Evolutionary conservation across 2,888 invertebrate genomes (phyloP).

Genomic region (Eucera pruinosa): DNA sequence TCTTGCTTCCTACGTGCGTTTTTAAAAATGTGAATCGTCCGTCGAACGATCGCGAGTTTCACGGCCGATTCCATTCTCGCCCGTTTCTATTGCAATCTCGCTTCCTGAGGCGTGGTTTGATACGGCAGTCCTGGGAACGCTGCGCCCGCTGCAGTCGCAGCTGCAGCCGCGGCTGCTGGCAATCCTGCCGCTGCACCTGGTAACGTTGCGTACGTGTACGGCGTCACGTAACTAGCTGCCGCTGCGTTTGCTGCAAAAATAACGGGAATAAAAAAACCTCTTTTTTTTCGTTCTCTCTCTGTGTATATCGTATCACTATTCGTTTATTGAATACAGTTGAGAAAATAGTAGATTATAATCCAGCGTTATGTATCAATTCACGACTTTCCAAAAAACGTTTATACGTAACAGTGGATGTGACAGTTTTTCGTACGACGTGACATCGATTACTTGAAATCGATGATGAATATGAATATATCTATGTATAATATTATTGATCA

Average conservation of each 20-base stretch:
- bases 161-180: constrained; percentile 85
- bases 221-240: constrained; percentile 90
- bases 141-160: constrained; percentile 84
- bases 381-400: too few species aligned
- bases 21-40: constrained; percentile 20
- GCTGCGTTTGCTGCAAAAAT: constrained; percentile 83
- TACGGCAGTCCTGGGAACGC: constrained; percentile 89
- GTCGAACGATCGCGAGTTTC: constrained; percentile 9
- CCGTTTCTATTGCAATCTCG: constrained; percentile 88
- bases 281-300: too few species aligned
- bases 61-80: constrained; percentile 6
- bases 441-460: too few species aligned
- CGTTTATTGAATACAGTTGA: too few species aligned
- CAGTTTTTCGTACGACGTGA: too few species aligned
- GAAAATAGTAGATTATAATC: too few species aligned
- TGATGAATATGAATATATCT: too few species aligned
- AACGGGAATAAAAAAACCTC: too few species aligned
- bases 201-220: constrained; percentile 89
- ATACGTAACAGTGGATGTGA: too few species aligned
- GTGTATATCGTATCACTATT: too few species aligned
- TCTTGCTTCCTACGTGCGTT: constrained; percentile 11
- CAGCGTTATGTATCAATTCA: too few species aligned
- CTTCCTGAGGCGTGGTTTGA: constrained; percentile 90
- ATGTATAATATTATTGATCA: too few species aligned
- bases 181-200: constrained; percentile 87